A percentile compares a stretch with the other conserved stretches of the same genome.
These are phyloP conservation scores for Macrophya alboannulata DNA, from an alignment of 2,888 invertebrate species.

Conservation along the genomic window DNA sequence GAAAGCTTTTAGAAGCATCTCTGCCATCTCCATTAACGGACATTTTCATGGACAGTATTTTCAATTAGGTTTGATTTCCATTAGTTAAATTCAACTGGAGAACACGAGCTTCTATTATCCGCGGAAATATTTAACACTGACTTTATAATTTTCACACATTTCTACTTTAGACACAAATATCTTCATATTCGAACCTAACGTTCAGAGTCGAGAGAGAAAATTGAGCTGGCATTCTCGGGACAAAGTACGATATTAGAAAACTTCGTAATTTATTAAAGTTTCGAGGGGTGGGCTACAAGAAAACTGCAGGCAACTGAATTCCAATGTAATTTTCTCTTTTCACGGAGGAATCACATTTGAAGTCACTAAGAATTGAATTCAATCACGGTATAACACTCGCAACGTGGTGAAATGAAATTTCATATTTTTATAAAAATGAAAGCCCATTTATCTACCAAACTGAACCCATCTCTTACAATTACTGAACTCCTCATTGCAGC, in stretches of 20 bases:
- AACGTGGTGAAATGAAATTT: neutral
- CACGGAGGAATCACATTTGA: neutral
- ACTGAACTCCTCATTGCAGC: neutral
- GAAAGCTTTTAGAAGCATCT: slow-evolving; percentile 43
- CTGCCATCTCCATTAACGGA: slow-evolving; percentile 40
- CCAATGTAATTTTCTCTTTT: neutral
- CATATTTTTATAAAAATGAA: neutral
- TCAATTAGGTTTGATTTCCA: slow-evolving; percentile 37
- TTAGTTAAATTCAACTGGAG: slow-evolving; percentile 14
- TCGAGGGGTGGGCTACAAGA: neutral
- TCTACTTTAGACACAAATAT: neutral
- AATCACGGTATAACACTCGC: neutral
- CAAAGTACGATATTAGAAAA: neutral
- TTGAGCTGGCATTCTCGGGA: neutral
- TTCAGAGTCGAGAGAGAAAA: neutral
- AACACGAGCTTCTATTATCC: neutral
- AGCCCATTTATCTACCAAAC: neutral
- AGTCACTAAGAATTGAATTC: neutral
- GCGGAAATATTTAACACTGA: neutral
- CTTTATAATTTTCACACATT: neutral
- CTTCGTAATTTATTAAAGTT: neutral
- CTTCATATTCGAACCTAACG: neutral
- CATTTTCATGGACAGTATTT: slow-evolving; percentile 34
- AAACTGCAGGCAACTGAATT: neutral
- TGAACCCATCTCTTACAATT: neutral